These are phyloP conservation scores for Brachypterus glaber DNA, from an alignment of 2,888 invertebrate genomes.

Conservation along the genomic window DNA sequence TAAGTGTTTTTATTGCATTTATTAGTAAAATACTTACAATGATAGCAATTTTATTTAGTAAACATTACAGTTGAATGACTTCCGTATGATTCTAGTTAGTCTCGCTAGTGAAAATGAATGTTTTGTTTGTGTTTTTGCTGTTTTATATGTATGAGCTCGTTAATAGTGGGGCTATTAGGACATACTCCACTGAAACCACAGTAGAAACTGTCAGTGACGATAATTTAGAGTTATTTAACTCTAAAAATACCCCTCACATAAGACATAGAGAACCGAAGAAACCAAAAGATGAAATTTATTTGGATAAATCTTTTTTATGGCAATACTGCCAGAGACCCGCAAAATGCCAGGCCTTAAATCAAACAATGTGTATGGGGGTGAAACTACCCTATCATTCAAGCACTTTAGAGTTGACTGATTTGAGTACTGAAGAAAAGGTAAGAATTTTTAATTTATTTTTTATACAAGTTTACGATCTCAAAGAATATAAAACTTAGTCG, in stretches of 20 bases:
- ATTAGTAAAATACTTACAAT: too few relatives aligned
- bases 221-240: background rate
- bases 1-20: too few relatives aligned
- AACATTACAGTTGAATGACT: background rate
- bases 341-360: constrained; percentile 57
- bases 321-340: constrained; percentile 63
- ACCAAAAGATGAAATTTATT: constrained; percentile 22
- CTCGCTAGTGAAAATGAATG: background rate
- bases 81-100: too few relatives aligned
- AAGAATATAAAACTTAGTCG: too few relatives aligned
- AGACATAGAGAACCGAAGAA: constrained; percentile 23
- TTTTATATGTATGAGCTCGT: background rate
- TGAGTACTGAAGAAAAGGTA: constrained; percentile 53
- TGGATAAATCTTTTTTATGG: constrained; percentile 31
- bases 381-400: constrained; percentile 69
- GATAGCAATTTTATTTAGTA: too few relatives aligned
- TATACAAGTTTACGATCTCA: too few relatives aligned
- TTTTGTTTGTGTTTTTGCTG: background rate
- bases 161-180: too few relatives aligned
- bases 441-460: too few relatives aligned
- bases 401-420: constrained; percentile 66
- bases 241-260: constrained; percentile 16
- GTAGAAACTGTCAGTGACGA: background rate
- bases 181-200: too few relatives aligned
- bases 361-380: constrained; percentile 66